Evolutionary conservation across 2,888 invertebrate genomes (phyloP).

Genomic region (Rhagophthalmus giganteus): DNA sequence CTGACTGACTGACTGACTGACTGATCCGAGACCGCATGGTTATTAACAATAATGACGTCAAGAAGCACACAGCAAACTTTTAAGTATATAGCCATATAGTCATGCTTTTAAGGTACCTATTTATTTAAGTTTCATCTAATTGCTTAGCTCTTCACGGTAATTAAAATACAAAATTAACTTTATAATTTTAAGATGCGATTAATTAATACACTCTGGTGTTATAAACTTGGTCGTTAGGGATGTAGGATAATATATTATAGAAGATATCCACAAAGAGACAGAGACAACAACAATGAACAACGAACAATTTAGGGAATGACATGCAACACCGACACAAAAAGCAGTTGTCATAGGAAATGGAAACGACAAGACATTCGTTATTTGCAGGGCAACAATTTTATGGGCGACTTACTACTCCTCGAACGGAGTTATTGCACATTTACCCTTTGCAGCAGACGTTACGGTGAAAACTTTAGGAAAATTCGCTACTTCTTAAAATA

Average conservation of each 20-base stretch:
- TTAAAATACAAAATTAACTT: not conserved
- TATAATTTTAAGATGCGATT: no score
- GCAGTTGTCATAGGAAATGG: conserved; percentile 31
- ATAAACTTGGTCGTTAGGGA: conserved; percentile 27
- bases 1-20: conserved; percentile 3
- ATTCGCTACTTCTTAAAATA: no score
- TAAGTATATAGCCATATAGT: no score
- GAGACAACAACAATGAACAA: conserved; percentile 55
- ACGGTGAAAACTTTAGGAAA: no score
- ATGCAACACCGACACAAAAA: conserved; percentile 51
- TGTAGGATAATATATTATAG: conserved; percentile 17
- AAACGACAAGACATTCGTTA: conserved; percentile 16
- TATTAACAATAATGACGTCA: not conserved
- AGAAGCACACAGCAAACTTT: conserved; percentile 22
- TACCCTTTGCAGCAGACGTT: no score
- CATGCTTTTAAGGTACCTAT: no score
- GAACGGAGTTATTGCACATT: no score
- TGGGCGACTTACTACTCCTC: not conserved
- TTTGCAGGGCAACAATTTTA: conserved; percentile 14
- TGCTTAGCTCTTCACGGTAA: conserved; percentile 6
- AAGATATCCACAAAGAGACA: conserved; percentile 49
- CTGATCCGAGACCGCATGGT: no score
- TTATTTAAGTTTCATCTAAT: not conserved
- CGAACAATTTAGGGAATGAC: conserved; percentile 52
- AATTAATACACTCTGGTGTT: conserved; percentile 22